Conservation (phyloP, 2,797 vertebrate genomes). For the Fratercula arctica region DNA sequence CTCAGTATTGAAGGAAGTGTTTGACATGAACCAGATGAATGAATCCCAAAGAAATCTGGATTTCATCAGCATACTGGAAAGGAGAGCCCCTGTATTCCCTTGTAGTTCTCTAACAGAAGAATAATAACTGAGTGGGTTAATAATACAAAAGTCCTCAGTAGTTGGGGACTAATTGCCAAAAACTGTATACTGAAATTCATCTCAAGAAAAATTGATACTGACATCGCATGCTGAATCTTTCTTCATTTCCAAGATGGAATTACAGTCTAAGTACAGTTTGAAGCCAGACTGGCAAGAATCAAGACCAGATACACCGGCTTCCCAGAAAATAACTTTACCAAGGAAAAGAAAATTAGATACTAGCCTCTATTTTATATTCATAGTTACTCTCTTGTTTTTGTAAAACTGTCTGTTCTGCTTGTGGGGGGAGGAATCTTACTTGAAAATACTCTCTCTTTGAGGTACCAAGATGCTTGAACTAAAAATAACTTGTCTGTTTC, state of each 20-base stretch:
- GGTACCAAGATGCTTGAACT: not conserved
- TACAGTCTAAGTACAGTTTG: not conserved
- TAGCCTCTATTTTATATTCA: not conserved
- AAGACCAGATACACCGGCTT: not conserved
- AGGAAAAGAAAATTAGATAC: not conserved
- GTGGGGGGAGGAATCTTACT: not conserved
- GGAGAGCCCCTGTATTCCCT: not conserved
- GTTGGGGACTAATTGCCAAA: not conserved
- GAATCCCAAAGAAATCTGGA: not conserved
- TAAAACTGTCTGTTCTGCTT: not conserved
- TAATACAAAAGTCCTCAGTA: not conserved
- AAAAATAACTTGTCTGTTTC: not conserved
- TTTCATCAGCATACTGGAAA: not conserved
- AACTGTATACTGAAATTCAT: not conserved
- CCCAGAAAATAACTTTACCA: not conserved
- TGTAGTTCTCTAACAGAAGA: not conserved
- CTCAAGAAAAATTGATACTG: not conserved
- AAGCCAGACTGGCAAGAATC: not conserved
- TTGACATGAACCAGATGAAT: not conserved
- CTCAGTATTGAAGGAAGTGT: not conserved
- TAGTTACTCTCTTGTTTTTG: not conserved
- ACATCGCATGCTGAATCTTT: not conserved
- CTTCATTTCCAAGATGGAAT: not conserved
- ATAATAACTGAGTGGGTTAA: not conserved
- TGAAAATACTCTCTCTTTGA: not conserved